A percentile compares a stretch with the other conserved stretches of the same genome.
Conservation (phyloP, 2,888 invertebrate genomes). For the Lucinisca nassula region DNA sequence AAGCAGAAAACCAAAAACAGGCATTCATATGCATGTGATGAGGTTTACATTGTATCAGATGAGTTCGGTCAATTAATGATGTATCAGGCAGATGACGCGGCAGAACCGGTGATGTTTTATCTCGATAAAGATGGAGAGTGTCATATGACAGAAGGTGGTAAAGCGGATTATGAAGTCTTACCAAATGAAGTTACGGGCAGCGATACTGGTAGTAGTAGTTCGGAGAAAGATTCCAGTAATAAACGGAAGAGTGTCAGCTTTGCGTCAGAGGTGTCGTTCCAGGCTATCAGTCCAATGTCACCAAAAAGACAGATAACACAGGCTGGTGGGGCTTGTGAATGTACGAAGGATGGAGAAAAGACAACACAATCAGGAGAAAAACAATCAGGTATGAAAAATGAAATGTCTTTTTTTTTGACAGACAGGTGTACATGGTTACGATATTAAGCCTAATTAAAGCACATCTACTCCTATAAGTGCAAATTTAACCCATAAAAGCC, state of each 20-base stretch:
- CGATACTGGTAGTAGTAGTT: slow-evolving; percentile 66
- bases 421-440: too few relatives aligned
- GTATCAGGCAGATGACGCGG: slow-evolving; percentile 65
- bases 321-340: not conserved
- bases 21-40: slow-evolving; percentile 84
- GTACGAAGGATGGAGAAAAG: not conserved
- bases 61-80: slow-evolving; percentile 73
- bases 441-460: too few relatives aligned
- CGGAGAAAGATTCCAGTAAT: slow-evolving; percentile 61
- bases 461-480: too few relatives aligned
- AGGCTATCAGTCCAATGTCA: slow-evolving; percentile 82
- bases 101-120: slow-evolving; percentile 73
- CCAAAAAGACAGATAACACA: slow-evolving; percentile 59
- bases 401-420: too few relatives aligned
- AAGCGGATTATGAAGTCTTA: slow-evolving; percentile 60
- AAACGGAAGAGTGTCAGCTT: slow-evolving; percentile 86
- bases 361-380: not conserved
- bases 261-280: slow-evolving; percentile 87
- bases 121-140: slow-evolving; percentile 70
- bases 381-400: not conserved
- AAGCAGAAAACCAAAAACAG: slow-evolving; percentile 78
- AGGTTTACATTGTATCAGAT: slow-evolving; percentile 76
- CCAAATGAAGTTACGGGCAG: slow-evolving; percentile 60
- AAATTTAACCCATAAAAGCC: too few relatives aligned
- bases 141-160: slow-evolving; percentile 67